Evolutionary conservation across 2,797 vertebrate species (phyloP), one percentile per base, ranked within the genome.

Genomic region (Chiloscyllium punctatum): DNA sequence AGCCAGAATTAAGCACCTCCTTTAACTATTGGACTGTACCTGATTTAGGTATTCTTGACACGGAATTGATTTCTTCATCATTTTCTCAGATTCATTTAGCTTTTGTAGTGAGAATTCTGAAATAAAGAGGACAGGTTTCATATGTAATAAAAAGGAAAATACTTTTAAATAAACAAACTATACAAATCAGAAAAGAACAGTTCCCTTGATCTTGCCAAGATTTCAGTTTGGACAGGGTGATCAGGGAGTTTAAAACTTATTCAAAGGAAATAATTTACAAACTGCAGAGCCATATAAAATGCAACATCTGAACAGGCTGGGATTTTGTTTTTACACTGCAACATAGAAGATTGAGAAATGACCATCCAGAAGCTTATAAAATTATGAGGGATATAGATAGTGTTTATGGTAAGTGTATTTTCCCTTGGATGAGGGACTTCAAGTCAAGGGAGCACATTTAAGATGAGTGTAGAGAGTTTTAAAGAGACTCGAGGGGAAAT

Each of bases 21-120:
- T 95, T 95, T 82, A 42, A 51, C 16, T 57, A 30, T 37, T n/a
- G 68, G 69, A 88, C 95, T 95, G 95, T 96, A 96, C 0, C 0
- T 74, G 62, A 95, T 97, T 97, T 95, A 96, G 96, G 90, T n/a
- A 96, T 84, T 15, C 96, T 96, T 97, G 97, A 96, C 96, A 96
- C 48, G 71, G 84, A 95, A 96, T 57, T 68, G 95, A 94, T 94
- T 96, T 96, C 90, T 96, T 88, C 30, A 96, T 68, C 72, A 96
- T 94, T 74, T 86, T 84, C 94, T 96, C 95, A 86, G 68, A 77
- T 82, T 96, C 96, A 69, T 71, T 95, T 37, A 96, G 86, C 18
- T 94, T 95, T 62, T 96, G 66, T 7, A 95, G 71, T 71, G 79
- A 71, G 37, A 88, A 94, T 42, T 95, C 96, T 96, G 33, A 42